Base-by-base conservation (phyloP, 2,797 vertebrate genomes). In the Triplophysa yarkandensis region DNA sequence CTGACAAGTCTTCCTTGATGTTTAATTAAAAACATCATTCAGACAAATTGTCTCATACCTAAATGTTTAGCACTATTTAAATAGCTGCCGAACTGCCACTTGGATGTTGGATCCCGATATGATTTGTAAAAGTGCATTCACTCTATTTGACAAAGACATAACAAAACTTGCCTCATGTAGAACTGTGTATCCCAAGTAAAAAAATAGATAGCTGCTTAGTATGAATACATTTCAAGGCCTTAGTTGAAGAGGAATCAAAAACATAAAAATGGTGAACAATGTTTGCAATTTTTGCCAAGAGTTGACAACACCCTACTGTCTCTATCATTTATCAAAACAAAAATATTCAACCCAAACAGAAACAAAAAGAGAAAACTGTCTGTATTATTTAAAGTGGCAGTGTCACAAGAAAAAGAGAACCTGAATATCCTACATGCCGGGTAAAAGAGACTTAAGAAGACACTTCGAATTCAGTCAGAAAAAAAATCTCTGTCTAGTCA, bases 401-500 rank as follows among this genome's bases (percentile, higher is more conserved):
- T 36, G 25, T 60, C 17, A 61, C 32, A 54, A 57, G 21, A 57
- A 7, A 8, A 5, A 4, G 8, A 50, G 46, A 48, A 48, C 1
- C 58, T 19, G 60, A 60, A 39, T 23, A n/a, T 48, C 25, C 6
- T 36, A 21, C 16, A 17, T 14, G 41, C 36, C 48, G 41, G 23
- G 71, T 30, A 17, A 58, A 43, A 27, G 21, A 70, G 19, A 17
- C 23, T 27, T 50, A 58, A 68, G 23, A 67, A 76, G 76, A 65
- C 71, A 78, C 67, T 75, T 80, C 10, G 4, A 30, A 68, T 21
- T 60, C n/a, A 68, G 32, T 69, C 57, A 48, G 17, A 39, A 44
- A 28, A 16, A 28, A 16, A 27, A 28, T 28, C 3, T 9, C 52
- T 28, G 30, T n/a, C 39, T 3, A 13, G 17, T 95, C 88, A 97